Evolutionary conservation across 35 echinoderm and acorn worm genomes (phyloP).

Genomic region (Ptychodera flava): DNA sequence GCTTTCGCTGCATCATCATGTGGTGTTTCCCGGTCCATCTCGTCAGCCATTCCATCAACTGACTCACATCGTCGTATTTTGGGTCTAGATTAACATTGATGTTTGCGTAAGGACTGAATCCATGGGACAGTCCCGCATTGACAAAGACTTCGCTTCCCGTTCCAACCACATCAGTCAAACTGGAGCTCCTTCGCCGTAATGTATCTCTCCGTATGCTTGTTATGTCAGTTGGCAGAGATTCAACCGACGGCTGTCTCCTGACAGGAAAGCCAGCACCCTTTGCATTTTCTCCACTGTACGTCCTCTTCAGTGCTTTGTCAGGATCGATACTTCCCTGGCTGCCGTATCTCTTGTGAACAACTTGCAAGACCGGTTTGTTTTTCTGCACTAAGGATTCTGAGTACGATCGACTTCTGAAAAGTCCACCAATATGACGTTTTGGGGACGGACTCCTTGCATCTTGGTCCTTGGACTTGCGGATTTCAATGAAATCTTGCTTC

Average conservation of each 20-base stretch:
- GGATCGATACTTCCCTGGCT: neutral
- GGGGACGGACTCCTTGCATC: neutral
- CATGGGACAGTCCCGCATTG: neutral
- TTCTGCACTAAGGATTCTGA: neutral
- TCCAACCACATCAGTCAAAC: neutral
- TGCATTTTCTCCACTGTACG: neutral
- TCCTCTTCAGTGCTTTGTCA: neutral
- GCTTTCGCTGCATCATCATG: neutral
- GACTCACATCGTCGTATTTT: conserved; percentile 12
- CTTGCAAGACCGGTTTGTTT: neutral
- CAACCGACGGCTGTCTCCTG: neutral
- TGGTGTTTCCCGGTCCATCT: conserved; percentile 49
- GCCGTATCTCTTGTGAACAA: neutral
- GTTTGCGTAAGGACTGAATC: conserved; percentile 13
- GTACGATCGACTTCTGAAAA: neutral
- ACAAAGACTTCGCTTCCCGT: neutral
- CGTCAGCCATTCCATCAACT: conserved; percentile 50
- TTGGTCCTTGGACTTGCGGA: neutral
- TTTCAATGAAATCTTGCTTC: neutral
- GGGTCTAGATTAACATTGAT: conserved; percentile 35
- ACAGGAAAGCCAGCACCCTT: neutral
- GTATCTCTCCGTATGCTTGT: neutral
- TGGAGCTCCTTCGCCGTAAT: neutral
- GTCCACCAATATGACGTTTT: neutral
- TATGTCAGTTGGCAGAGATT: neutral